Evolutionary conservation across 2,888 invertebrate genomes (phyloP).

Genomic region (Drosophila melanosoma): DNA sequence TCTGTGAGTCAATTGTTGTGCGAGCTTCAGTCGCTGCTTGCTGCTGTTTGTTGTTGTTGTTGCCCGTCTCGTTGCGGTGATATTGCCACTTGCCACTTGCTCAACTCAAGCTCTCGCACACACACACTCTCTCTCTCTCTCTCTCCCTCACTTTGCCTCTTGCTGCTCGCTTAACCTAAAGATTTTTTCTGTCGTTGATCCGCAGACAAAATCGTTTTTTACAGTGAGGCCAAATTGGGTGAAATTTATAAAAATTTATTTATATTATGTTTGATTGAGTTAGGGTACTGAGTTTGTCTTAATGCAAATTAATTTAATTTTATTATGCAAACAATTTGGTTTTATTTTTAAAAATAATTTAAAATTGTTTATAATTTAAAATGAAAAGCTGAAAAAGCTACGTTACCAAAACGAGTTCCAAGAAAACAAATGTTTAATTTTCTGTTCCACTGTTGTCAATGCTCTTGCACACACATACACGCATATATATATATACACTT

Average conservation of each 20-base stretch:
- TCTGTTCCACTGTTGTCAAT: constrained; percentile 45
- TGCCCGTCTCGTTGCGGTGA: constrained; percentile 50
- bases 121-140: constrained; percentile 19
- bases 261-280: background rate
- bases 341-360: background rate
- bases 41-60: constrained; percentile 16
- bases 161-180: constrained; percentile 27
- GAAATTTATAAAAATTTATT: background rate
- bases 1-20: constrained; percentile 51
- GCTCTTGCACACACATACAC: constrained; percentile 10
- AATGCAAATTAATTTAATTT: background rate
- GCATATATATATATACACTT: background rate
- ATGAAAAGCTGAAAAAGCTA: background rate
- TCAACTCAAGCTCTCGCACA: constrained; percentile 39
- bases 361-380: background rate
- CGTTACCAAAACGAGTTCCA: background rate
- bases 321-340: background rate
- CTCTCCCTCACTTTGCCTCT: constrained; percentile 4
- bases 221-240: constrained; percentile 36
- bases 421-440: background rate
- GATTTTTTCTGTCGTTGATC: constrained; percentile 47
- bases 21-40: constrained; percentile 41
- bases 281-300: background rate
- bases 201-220: constrained; percentile 36
- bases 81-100: constrained; percentile 80